Evolutionary conservation across 1,140 invertebrate species (phyloP), one percentile per base, ranked within the genome.

Genomic region (Penaeus chinensis): DNA sequence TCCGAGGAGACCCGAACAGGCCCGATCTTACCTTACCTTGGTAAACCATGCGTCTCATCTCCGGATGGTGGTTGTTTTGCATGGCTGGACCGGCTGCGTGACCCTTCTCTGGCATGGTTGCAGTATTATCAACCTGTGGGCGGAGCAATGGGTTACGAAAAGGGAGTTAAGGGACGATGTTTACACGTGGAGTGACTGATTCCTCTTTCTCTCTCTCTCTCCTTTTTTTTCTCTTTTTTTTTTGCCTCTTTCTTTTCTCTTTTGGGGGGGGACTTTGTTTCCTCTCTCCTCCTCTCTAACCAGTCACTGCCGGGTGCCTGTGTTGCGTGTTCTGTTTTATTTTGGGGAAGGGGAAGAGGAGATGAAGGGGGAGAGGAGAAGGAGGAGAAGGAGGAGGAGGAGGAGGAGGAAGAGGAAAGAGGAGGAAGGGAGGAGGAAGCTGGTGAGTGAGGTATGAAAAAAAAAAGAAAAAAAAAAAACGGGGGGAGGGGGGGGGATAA

Each of bases 21-120:
- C 37, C 37, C 37, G 32, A n/a, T 32, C 76, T 54, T 32, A 24
- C 82, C 66, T 84, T 84, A 84, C 82, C 82, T 84, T 84, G 82
- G 66, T 84, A 84, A 3, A 84, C 66, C 66, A 84, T 84, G 3
- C 47, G 42, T 27, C 82, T 84, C 24, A 63, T 42, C 8, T 13
- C n/a, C 18, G 82, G 37, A 3, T 54, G 66, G 42, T 84, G 66
- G 82, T 74, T 74, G 82, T 84, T 84, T 74, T 71, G 82, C 66
- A 84, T 84, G 42, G 81, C 47, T 47, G 65, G 60, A 13, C 13
- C 66, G n/a, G 10, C 24, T 0, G 66, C 47, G 8, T 71, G 47
- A 42, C 19, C 37, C 82, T 32, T 74, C 42, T 74, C 82, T 18
- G 10, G 27, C 82, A 84, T 84, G 47, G 22, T 78, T 54, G n/a